Evolutionary conservation across 2,113 vertebrate species (phyloP).

Genomic region (Halichoeres trimaculatus): DNA sequence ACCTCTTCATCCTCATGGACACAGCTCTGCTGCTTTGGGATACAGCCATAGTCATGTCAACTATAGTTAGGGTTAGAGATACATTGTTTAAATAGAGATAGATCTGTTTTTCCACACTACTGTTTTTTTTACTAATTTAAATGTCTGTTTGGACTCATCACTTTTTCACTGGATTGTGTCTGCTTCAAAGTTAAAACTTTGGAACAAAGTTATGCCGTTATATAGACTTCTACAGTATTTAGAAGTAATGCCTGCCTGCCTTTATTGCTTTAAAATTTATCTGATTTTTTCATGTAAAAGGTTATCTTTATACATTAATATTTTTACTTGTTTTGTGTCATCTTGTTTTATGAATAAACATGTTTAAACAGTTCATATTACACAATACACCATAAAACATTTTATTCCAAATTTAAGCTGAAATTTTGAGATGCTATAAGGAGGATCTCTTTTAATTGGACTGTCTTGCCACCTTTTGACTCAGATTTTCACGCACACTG

Average conservation of each 20-base stretch:
- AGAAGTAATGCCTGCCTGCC: neutral
- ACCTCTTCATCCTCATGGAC: constrained; percentile 30
- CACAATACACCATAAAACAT: too few species aligned
- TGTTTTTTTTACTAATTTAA: neutral
- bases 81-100: neutral
- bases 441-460: too few species aligned
- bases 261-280: neutral
- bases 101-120: neutral
- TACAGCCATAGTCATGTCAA: constrained; percentile 24
- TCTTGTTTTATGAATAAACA: neutral
- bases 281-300: neutral
- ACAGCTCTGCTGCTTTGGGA: constrained; percentile 14
- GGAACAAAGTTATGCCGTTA: too few species aligned
- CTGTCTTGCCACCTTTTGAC: too few species aligned
- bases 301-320: neutral
- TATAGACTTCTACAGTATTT: neutral
- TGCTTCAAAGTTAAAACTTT: neutral
- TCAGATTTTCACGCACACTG: too few species aligned
- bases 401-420: too few species aligned
- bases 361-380: too few species aligned
- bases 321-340: neutral
- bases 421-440: too few species aligned
- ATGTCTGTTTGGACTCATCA: neutral
- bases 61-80: neutral
- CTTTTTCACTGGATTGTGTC: neutral